A percentile compares a stretch with the other conserved stretches of the same genome.
These are phyloP conservation scores for Cyanistes caeruleus DNA, from an alignment of 2,113 vertebrate species.

Conservation along the genomic window DNA sequence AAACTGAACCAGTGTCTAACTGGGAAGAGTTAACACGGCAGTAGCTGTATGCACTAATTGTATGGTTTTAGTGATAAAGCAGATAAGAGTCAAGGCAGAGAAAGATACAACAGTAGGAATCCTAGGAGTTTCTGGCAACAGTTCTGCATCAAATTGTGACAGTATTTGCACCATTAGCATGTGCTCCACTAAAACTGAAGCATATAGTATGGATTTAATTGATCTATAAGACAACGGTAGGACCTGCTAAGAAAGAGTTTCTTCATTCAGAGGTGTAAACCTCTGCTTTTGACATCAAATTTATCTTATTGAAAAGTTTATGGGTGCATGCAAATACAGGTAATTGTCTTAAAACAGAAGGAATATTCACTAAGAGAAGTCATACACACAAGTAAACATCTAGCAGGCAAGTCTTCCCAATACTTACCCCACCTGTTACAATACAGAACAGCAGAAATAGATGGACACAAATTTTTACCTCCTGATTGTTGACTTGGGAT, in stretches of 20 bases:
- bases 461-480: not conserved
- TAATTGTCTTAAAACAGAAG: not conserved
- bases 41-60: not conserved
- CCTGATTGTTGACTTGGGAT: not conserved
- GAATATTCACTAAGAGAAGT: not conserved
- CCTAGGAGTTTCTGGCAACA: not conserved
- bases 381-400: not conserved
- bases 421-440: not conserved
- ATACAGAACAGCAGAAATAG: not conserved
- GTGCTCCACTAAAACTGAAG: not conserved
- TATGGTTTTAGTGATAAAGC: not conserved
- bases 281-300: not conserved
- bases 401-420: not conserved
- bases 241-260: not conserved
- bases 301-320: not conserved
- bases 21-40: constrained; percentile 15
- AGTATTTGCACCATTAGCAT: not conserved
- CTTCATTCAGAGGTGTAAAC: not conserved
- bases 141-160: not conserved
- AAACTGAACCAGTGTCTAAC: not conserved
- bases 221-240: not conserved
- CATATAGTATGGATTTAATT: not conserved
- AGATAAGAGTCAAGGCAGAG: not conserved
- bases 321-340: not conserved
- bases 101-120: not conserved